These are phyloP conservation scores for Hypocryptadius cinnamomeus DNA, from an alignment of 2,113 vertebrate species.

Conservation along the genomic window DNA sequence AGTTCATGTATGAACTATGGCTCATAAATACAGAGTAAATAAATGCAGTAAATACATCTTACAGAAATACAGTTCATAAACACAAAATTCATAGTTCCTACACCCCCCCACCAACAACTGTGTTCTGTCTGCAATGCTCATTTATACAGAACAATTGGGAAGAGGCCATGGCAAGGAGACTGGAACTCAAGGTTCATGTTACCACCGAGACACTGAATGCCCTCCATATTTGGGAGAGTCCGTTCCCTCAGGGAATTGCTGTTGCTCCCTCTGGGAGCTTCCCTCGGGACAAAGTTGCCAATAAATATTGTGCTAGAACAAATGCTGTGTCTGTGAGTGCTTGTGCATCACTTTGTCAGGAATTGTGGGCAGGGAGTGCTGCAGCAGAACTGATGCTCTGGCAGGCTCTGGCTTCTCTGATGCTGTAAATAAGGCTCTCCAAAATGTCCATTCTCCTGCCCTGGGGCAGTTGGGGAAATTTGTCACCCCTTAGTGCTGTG, in stretches of 20 bases:
- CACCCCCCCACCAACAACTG: background rate
- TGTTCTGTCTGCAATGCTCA: background rate
- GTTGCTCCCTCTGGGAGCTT: background rate
- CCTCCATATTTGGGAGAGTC: background rate
- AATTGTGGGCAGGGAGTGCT: background rate
- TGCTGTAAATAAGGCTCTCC: background rate
- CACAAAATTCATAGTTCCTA: background rate
- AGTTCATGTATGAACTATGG: background rate
- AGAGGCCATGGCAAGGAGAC: background rate
- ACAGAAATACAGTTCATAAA: background rate
- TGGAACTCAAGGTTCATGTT: background rate
- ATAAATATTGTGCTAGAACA: background rate
- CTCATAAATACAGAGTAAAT: background rate
- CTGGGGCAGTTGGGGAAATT: background rate
- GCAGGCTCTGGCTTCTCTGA: background rate
- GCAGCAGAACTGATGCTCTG: background rate
- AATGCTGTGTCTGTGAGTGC: background rate
- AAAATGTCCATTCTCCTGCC: background rate
- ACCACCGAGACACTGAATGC: background rate
- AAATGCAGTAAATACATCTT: background rate
- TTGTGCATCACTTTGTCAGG: background rate
- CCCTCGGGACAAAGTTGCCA: background rate
- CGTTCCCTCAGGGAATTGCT: background rate
- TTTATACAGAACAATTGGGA: background rate
- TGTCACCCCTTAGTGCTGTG: background rate